These are phyloP conservation scores for Ameiurus melas DNA, from an alignment of 2,113 vertebrate species.

Conservation along the genomic window DNA sequence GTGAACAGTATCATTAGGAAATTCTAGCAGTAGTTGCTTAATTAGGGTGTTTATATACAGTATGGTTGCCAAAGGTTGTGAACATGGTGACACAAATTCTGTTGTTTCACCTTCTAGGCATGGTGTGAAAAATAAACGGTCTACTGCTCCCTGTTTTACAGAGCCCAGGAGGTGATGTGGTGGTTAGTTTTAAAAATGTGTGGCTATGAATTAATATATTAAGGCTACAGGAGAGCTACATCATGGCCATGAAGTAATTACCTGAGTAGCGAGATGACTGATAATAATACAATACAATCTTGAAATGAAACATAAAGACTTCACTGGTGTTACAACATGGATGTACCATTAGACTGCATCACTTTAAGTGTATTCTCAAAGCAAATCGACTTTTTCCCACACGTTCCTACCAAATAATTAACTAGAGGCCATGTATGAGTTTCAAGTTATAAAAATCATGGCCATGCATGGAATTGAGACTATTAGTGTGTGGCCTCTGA, in stretches of 20 bases:
- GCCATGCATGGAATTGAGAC: not conserved
- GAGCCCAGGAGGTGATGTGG: not conserved
- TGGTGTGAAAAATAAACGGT: constrained; percentile 3
- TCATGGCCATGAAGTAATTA: not conserved
- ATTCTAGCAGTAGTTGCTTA: constrained; percentile 5
- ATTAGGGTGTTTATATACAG: constrained; percentile 25
- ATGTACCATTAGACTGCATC: not conserved
- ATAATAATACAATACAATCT: not conserved
- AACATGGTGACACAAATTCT: constrained; percentile 15
- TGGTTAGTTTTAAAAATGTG: not conserved
- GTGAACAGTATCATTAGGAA: constrained; percentile 19
- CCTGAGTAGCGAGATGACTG: not conserved
- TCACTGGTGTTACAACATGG: not conserved
- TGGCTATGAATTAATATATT: not conserved
- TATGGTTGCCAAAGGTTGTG: not conserved
- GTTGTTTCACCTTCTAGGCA: not conserved
- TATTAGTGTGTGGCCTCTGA: not conserved
- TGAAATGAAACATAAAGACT: not conserved
- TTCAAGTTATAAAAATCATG: not conserved
- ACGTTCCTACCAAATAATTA: not conserved
- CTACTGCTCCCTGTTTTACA: not conserved
- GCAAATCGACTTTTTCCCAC: not conserved
- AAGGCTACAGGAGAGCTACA: not conserved
- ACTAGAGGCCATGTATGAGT: not conserved
- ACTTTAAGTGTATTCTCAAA: not conserved